A percentile compares a stretch with the other conserved stretches of the same genome.
Conservation (phyloP, 2,797 vertebrate species). For the Tarsius wallacei region DNA sequence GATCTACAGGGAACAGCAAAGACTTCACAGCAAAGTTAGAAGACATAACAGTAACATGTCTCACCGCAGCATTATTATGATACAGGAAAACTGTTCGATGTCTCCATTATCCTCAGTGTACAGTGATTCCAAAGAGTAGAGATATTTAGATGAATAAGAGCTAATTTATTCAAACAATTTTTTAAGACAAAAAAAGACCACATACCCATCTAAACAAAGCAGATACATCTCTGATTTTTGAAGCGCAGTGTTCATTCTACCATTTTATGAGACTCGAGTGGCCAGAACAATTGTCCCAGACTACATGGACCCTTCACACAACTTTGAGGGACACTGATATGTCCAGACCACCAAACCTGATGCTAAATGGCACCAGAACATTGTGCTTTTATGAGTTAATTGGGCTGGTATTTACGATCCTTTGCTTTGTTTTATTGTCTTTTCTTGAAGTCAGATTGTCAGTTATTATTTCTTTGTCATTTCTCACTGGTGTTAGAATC, state of each 20-base stretch:
- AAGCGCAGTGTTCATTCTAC: background rate
- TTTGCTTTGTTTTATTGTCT: background rate
- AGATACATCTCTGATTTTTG: background rate
- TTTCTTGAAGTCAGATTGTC: background rate
- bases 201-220: background rate
- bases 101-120: background rate
- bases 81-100: background rate
- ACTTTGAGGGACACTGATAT: fast-evolving
- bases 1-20: background rate
- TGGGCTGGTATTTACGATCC: background rate
- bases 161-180: background rate
- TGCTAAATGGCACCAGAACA: background rate
- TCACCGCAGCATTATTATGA: background rate
- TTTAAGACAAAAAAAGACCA: background rate
- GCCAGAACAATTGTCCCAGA: fast-evolving
- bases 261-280: background rate
- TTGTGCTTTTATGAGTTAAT: background rate
- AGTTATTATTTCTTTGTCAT: background rate
- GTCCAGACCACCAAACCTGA: background rate
- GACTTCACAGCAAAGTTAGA: background rate
- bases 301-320: background rate
- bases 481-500: background rate
- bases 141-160: background rate
- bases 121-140: background rate
- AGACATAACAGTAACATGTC: background rate